phyloP scores from a whole-genome alignment of 2,888 invertebrate genomes.

The Lacanobia oleracea region DNA sequence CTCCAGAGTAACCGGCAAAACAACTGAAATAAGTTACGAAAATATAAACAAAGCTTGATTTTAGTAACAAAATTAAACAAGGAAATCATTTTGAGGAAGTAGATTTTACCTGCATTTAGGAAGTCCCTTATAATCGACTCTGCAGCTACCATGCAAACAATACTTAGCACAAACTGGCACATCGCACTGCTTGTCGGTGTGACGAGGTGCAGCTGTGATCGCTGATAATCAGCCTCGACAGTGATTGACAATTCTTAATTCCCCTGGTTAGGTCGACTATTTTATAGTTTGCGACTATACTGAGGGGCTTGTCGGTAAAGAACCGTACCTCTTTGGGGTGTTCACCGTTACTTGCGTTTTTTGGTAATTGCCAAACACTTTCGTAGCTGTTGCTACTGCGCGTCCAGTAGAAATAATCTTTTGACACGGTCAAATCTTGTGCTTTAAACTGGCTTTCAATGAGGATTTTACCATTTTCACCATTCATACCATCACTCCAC shows the following conservation, averaged over 20 bases:
- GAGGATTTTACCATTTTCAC: background rate
- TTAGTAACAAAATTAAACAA: background rate
- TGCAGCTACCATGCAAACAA: conserved; percentile 93
- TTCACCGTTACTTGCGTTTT: rapidly evolving
- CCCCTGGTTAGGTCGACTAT: no score
- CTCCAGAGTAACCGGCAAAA: background rate
- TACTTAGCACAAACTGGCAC: conserved; percentile 92
- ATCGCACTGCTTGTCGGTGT: conserved; percentile 92
- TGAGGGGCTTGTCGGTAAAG: conserved; percentile 74
- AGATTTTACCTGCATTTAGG: conserved; percentile 81
- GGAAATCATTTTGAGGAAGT: background rate
- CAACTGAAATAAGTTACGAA: background rate
- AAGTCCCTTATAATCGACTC: conserved; percentile 73
- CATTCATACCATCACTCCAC: background rate
- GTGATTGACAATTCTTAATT: conserved; percentile 75
- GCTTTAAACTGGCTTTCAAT: conserved; percentile 70
- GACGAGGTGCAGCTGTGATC: conserved; percentile 83
- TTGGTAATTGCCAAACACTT: background rate
- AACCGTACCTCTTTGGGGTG: rapidly evolving
- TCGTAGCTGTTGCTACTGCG: conserved; percentile 84
- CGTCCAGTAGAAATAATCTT: conserved; percentile 94
- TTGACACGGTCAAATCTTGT: conserved; percentile 93
- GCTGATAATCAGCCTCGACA: conserved; percentile 68
- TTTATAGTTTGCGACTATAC: conserved; percentile 83
- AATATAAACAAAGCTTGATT: background rate